A percentile compares a stretch with the other conserved stretches of the same genome.
phyloP scores from a whole-genome alignment of 2,797 vertebrate species.

The Pteropus rufus region DNA sequence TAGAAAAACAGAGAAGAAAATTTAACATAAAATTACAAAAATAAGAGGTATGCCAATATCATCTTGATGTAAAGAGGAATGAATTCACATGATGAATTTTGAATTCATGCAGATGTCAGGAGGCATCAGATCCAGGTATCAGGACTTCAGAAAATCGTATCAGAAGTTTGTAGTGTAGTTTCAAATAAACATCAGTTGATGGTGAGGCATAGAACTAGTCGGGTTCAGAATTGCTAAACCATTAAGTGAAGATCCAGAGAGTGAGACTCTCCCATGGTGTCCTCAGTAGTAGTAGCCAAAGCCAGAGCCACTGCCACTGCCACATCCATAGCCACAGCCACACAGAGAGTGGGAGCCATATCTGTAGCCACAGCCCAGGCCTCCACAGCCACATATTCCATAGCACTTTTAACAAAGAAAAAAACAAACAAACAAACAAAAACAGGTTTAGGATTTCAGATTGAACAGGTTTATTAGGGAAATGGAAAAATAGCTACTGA shows the following conservation, averaged over 20 bases:
- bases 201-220: not conserved
- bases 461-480: too few species aligned
- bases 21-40: not conserved
- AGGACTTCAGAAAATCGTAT: not conserved
- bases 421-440: too few species aligned
- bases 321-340: not conserved
- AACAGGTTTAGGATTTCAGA: too few species aligned
- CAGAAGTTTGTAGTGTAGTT: not conserved
- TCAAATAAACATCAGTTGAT: not conserved
- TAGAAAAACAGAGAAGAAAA: not conserved
- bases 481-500: too few species aligned
- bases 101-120: not conserved
- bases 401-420: not conserved
- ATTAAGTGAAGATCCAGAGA: rapidly evolving
- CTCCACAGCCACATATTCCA: not conserved
- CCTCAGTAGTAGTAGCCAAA: constrained; percentile 43
- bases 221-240: not conserved
- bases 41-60: too few species aligned
- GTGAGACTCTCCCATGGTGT: rapidly evolving
- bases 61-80: not conserved
- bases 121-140: not conserved
- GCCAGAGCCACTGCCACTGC: not conserved
- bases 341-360: not conserved
- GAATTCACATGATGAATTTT: not conserved
- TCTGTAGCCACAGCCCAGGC: not conserved